A percentile compares a stretch with the other conserved stretches of the same genome.
Conservation (phyloP, 2,797 vertebrate genomes). For the Myripristis jacobus region DNA sequence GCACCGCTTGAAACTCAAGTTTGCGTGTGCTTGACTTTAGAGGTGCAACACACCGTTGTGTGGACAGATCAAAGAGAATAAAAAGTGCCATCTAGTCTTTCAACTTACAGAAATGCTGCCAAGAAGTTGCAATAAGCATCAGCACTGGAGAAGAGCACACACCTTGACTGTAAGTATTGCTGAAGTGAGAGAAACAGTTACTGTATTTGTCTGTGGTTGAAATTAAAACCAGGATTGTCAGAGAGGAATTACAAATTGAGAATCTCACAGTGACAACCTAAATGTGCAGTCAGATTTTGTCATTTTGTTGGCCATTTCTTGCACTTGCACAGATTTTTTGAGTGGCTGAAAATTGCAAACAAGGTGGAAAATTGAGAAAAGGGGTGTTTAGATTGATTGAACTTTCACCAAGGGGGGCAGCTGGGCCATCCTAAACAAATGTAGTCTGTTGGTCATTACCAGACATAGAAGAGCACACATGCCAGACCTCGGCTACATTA, state of each 20-base stretch:
- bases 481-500: slow-evolving; percentile 55
- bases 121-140: slow-evolving; percentile 69
- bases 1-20: slow-evolving; percentile 51
- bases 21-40: slow-evolving; percentile 48
- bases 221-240: slow-evolving; percentile 4
- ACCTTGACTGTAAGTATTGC: slow-evolving; percentile 30
- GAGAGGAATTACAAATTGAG: slow-evolving; percentile 12
- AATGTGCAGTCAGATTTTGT: slow-evolving; percentile 25
- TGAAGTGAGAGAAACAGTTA: slow-evolving; percentile 40
- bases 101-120: slow-evolving; percentile 74
- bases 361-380: slow-evolving; percentile 4
- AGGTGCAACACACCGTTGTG: slow-evolving; percentile 28
- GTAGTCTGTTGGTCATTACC: slow-evolving; percentile 44
- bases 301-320: slow-evolving; percentile 4
- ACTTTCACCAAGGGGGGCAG: slow-evolving; percentile 8
- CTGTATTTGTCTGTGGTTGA: not conserved
- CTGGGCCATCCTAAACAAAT: slow-evolving; percentile 17
- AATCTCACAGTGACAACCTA: slow-evolving; percentile 3
- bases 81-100: slow-evolving; percentile 73
- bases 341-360: not conserved
- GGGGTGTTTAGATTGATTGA: slow-evolving; percentile 7
- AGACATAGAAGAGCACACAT: slow-evolving; percentile 58
- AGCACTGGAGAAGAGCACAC: slow-evolving; percentile 29
- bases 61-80: slow-evolving; percentile 49
- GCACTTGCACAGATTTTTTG: slow-evolving; percentile 25